phyloP scores from a whole-genome alignment of 2,888 invertebrate species.

The Drosophila subquinaria region DNA sequence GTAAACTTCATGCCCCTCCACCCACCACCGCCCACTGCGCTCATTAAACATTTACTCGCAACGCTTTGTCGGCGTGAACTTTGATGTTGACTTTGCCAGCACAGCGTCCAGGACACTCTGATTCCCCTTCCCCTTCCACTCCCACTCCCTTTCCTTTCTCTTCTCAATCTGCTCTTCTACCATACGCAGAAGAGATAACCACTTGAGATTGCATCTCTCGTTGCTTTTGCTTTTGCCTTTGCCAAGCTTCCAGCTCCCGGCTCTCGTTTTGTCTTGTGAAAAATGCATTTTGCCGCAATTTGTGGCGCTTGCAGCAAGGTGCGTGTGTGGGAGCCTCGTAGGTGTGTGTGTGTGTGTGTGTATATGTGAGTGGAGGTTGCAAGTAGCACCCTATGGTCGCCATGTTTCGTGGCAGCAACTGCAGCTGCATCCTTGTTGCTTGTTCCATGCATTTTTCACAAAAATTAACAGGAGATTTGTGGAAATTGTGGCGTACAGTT shows the following conservation, averaged over 20 bases:
- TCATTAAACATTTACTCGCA: slow-evolving; percentile 81
- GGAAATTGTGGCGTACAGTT: slow-evolving; percentile 40
- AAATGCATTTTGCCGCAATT: slow-evolving; percentile 79
- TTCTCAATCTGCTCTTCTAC: background rate
- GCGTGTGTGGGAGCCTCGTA: slow-evolving; percentile 4
- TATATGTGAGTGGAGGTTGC: slow-evolving; percentile 12
- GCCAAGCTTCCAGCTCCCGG: slow-evolving; percentile 5
- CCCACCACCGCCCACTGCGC: slow-evolving; percentile 40
- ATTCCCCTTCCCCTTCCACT: background rate
- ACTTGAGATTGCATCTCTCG: slow-evolving; percentile 79
- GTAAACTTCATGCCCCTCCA: slow-evolving; percentile 29
- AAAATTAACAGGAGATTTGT: slow-evolving; percentile 61
- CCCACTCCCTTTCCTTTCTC: background rate
- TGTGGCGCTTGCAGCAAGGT: slow-evolving; percentile 52
- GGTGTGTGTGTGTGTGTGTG: slow-evolving; percentile 2
- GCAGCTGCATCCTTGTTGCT: slow-evolving; percentile 39
- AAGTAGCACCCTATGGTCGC: slow-evolving; percentile 24
- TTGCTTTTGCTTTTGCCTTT: slow-evolving; percentile 31
- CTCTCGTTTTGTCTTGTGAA: slow-evolving; percentile 63
- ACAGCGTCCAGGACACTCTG: slow-evolving; percentile 36
- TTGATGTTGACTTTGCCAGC: slow-evolving; percentile 77
- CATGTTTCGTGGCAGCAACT: slow-evolving; percentile 34
- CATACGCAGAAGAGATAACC: slow-evolving; percentile 72
- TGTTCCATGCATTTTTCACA: slow-evolving; percentile 43
- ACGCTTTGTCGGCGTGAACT: slow-evolving; percentile 83